Base-by-base conservation (phyloP, 2,888 invertebrate genomes). In the Euzetes globulus region DNA sequence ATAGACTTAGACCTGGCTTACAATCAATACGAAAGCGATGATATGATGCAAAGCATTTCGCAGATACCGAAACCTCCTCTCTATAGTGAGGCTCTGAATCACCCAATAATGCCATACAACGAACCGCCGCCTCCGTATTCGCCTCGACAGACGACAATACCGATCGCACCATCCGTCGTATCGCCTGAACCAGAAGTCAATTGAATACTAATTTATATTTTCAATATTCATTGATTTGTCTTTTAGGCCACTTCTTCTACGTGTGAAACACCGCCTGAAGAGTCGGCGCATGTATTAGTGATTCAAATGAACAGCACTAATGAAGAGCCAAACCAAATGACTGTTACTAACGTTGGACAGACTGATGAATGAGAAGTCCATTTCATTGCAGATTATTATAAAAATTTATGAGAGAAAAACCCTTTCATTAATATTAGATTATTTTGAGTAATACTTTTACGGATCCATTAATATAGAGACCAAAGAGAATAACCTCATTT, bases 11-110 rank as follows among this genome's bases (percentile, higher is more conserved):
- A 65, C 9, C 41, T 65, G 65, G 65, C 65, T 13, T 65, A 65
- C 19, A 60, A 19, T 60, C 65, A 65, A 3, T 65, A 41, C 29
- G 65, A 65, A 37, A 65, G 9, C 65, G 65, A 65, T 37, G 65
- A 65, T 65, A 65, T 65, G 37, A n/a, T 65, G 65, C 41, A 37
- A 65, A 37, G 37, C 41, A 65, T 65, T 37, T 37, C 37, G 3
- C 65, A 37, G 33, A 65, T 65, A 37, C 65, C 65, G n/a, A 65
- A 65, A 19, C 65, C 65, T 65, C 65, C 65, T 2, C 33, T 65
- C 19, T 65, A 65, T 41, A 65, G 65, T n/a, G 65, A 65, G n/a
- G 65, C 65, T n/a, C 65, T 65, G 19, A 65, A 65, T 65, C 65
- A 65, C n/a, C 65, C 65, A n/a, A 41, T 65, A 1, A 65, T 65